Conservation (phyloP, 2,888 invertebrate genomes). For the Drosophila merina region DNA sequence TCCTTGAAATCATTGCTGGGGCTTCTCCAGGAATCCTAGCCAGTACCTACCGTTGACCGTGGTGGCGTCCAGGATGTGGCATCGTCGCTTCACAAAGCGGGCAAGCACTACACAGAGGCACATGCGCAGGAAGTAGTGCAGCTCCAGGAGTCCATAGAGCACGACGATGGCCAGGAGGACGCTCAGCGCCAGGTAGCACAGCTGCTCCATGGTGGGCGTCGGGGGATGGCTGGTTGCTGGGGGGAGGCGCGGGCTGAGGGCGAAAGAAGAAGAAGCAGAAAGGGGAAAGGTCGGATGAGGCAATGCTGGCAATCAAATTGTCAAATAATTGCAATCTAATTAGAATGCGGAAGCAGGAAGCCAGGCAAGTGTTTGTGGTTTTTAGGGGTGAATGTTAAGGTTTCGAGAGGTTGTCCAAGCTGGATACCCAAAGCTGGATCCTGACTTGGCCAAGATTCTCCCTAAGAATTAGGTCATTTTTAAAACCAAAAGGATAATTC, state of each 20-base stretch:
- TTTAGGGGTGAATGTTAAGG: slow-evolving; percentile 5
- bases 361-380: slow-evolving; percentile 27
- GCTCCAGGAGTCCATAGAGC: slow-evolving; percentile 87
- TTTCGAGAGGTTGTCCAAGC: slow-evolving; percentile 2
- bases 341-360: slow-evolving; percentile 39
- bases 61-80: slow-evolving; percentile 88
- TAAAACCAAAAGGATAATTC: neutral
- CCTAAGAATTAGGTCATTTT: slow-evolving; percentile 63
- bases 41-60: slow-evolving; percentile 87
- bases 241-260: neutral
- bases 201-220: slow-evolving; percentile 57
- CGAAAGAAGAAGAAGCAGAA: neutral
- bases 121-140: slow-evolving; percentile 90
- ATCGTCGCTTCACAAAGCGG: slow-evolving; percentile 87
- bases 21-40: neutral
- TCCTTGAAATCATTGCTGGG: too few relatives aligned
- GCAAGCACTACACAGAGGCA: slow-evolving; percentile 88
- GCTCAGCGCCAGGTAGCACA: slow-evolving; percentile 79
- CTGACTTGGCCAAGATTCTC: slow-evolving; percentile 44
- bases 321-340: slow-evolving; percentile 30
- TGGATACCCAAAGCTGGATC: slow-evolving; percentile 43
- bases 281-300: slow-evolving; percentile 13
- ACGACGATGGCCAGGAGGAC: slow-evolving; percentile 83
- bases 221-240: neutral
- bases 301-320: slow-evolving; percentile 28